phyloP scores from a whole-genome alignment of 37 sponge, comb jelly and placozoan genomes.

The Spongilla lacustris region DNA sequence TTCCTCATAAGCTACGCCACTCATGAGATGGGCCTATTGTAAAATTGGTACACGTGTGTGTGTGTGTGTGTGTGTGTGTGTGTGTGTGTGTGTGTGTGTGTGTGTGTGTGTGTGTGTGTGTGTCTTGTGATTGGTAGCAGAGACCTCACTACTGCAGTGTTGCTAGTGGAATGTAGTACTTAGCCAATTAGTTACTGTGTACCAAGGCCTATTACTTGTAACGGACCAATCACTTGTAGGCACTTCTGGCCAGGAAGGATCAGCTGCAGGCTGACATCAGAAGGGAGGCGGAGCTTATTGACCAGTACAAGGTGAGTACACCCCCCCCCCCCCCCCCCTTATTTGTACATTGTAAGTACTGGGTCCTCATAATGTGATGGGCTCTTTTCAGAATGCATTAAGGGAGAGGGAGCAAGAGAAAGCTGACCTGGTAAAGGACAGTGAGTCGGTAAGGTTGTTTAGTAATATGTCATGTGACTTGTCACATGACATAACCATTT shows the following conservation, averaged over 20 bases:
- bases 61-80: no score
- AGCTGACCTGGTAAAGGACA: background rate
- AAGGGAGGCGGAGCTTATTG: conserved; percentile 64
- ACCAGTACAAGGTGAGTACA: conserved; percentile 46
- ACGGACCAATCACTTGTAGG: conserved; percentile 35
- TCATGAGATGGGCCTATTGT: no score
- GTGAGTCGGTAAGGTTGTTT: background rate
- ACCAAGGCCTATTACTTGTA: no score
- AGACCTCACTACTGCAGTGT: no score
- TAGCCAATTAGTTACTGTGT: no score
- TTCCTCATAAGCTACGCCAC: no score
- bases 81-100: no score
- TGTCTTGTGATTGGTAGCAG: no score
- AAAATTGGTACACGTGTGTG: no score
- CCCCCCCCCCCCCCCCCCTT: background rate
- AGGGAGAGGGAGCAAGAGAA: background rate
- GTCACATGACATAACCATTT: background rate
- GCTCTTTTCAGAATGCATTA: background rate
- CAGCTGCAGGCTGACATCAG: conserved; percentile 55
- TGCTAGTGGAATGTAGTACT: no score
- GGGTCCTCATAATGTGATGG: background rate
- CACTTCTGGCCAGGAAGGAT: conserved; percentile 40
- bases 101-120: no score
- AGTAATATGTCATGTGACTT: background rate
- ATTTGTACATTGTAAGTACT: background rate